Conservation (phyloP, 2,888 invertebrate species). For the Lepas anatifera region DNA sequence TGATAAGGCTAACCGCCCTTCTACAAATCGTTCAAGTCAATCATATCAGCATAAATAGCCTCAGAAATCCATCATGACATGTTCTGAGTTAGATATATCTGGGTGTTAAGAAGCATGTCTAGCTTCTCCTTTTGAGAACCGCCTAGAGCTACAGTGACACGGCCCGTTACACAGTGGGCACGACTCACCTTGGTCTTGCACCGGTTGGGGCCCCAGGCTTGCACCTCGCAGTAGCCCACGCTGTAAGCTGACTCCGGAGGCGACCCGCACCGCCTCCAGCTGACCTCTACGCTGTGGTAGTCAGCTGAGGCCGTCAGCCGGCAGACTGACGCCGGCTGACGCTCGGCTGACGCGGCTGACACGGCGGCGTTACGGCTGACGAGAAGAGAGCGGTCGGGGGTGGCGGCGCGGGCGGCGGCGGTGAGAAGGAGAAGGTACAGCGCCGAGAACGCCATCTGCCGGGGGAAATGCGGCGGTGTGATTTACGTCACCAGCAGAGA, state of each 20-base stretch:
- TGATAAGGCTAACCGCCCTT: too few relatives aligned
- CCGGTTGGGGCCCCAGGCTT: constrained; percentile 63
- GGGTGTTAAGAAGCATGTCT: too few relatives aligned
- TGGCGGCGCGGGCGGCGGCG: background rate
- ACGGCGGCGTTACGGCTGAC: too few relatives aligned
- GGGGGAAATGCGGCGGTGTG: too few relatives aligned
- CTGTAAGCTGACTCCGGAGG: constrained; percentile 40
- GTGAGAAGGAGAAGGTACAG: too few relatives aligned
- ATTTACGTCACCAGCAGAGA: too few relatives aligned
- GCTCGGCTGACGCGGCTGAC: too few relatives aligned
- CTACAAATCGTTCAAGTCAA: too few relatives aligned
- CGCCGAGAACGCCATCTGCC: background rate
- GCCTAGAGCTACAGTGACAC: too few relatives aligned
- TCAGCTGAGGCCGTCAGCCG: background rate
- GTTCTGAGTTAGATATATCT: too few relatives aligned
- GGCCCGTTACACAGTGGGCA: background rate
- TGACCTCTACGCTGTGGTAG: background rate
- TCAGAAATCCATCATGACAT: background rate
- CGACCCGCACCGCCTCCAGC: background rate
- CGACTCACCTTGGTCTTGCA: constrained; percentile 50
- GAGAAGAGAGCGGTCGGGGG: too few relatives aligned
- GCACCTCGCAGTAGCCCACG: constrained; percentile 63
- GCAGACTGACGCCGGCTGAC: background rate
- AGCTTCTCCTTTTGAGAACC: too few relatives aligned
- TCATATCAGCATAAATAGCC: background rate